phyloP scores from a whole-genome alignment of 2,888 invertebrate species.

The Agapetus fuscipes region DNA sequence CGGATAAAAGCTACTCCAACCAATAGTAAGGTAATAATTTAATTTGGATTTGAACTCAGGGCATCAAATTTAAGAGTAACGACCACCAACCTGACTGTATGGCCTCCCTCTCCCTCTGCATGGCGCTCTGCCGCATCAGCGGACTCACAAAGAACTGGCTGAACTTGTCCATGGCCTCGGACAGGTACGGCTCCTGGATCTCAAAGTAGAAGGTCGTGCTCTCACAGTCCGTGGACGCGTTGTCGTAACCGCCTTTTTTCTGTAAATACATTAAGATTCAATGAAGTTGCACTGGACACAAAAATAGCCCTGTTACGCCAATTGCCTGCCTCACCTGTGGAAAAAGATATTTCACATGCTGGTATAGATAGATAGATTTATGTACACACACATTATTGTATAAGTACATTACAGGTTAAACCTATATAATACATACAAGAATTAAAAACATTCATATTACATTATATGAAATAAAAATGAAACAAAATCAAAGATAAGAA shows the following conservation, averaged over 20 bases:
- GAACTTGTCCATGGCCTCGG: constrained; percentile 72
- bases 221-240: constrained; percentile 83
- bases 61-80: no score
- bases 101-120: constrained; percentile 78
- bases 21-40: no score
- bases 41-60: no score
- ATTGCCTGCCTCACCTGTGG: constrained; percentile 88
- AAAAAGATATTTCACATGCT: no score
- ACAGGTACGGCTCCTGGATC: constrained; percentile 68
- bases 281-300: constrained; percentile 73
- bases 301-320: constrained; percentile 75
- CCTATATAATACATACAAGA: no score
- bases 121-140: constrained; percentile 72
- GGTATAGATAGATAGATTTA: no score
- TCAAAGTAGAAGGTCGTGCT: constrained; percentile 85
- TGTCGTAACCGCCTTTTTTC: constrained; percentile 78
- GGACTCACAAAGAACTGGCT: constrained; percentile 83
- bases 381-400: no score
- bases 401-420: no score
- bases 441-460: no score
- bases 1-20: no score
- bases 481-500: no score
- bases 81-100: constrained; percentile 74
- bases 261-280: constrained; percentile 47
- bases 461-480: no score